Percentiles rank a stretch among this genome's conserved stretches.
Conservation (phyloP, 2,888 invertebrate species). For the Steinernema carpocapsae region DNA sequence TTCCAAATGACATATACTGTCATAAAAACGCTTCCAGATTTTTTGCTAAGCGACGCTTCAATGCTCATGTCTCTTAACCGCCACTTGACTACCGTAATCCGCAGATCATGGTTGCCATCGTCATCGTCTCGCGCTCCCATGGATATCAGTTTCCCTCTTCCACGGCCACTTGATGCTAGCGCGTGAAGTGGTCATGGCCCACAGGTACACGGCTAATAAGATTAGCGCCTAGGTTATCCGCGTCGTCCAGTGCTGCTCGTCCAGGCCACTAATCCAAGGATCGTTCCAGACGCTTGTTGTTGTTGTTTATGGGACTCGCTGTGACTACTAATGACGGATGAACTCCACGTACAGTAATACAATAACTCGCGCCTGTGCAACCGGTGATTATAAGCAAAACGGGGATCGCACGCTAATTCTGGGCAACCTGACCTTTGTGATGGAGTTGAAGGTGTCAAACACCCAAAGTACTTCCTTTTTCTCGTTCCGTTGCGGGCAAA, state of each 20-base stretch:
- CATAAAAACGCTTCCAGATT: too few relatives aligned
- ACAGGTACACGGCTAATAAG: constrained; percentile 34
- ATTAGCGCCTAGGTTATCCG: constrained; percentile 4
- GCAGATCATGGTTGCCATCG: neutral
- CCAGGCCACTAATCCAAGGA: constrained; percentile 5
- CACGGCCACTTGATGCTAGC: constrained; percentile 9
- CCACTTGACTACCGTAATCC: constrained; percentile 34
- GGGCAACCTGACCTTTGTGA: constrained; percentile 23
- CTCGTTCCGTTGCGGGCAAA: too few relatives aligned
- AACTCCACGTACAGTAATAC: neutral
- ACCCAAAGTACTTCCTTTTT: constrained; percentile 13
- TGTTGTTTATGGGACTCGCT: neutral
- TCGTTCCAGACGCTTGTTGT: neutral
- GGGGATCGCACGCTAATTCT: constrained; percentile 25
- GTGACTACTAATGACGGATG: constrained; percentile 31
- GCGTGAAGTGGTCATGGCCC: constrained; percentile 34
- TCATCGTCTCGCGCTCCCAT: neutral
- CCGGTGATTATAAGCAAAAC: constrained; percentile 22
- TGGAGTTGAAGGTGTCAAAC: constrained; percentile 24
- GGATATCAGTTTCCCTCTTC: constrained; percentile 21
- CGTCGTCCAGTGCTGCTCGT: neutral
- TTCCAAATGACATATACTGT: too few relatives aligned
- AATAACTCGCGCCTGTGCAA: constrained; percentile 33
- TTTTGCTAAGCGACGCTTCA: too few relatives aligned
- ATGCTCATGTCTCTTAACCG: too few relatives aligned